phyloP scores from a whole-genome alignment of 2,113 vertebrate genomes.

The Xenopus laevis region DNA sequence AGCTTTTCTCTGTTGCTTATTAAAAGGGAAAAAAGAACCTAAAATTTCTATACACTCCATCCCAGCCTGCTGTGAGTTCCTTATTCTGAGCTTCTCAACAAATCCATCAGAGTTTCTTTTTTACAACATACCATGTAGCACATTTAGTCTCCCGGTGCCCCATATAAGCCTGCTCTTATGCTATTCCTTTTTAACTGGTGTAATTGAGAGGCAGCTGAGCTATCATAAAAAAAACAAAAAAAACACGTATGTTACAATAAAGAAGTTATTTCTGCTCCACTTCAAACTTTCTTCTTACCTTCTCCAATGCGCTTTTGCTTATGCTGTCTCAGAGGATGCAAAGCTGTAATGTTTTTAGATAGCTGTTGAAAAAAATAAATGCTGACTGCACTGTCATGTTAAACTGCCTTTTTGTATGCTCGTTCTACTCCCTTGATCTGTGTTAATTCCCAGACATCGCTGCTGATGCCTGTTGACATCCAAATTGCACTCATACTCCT shows the following conservation, averaged over 20 bases:
- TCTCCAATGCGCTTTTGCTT: constrained; percentile 15
- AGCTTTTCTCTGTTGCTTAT: constrained; percentile 65
- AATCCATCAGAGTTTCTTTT: constrained; percentile 48
- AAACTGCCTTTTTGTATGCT: constrained; percentile 41
- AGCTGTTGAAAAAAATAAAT: constrained; percentile 47
- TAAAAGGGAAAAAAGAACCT: constrained; percentile 61
- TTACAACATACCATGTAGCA: constrained; percentile 43
- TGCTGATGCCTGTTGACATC: constrained; percentile 59
- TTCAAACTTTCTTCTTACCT: constrained; percentile 42
- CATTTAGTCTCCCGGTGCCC: constrained; percentile 48
- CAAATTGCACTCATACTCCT: constrained; percentile 53
- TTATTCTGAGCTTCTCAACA: constrained; percentile 44
- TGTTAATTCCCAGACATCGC: constrained; percentile 49
- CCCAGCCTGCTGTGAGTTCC: constrained; percentile 43
- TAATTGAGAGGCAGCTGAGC: constrained; percentile 50
- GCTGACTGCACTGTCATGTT: constrained; percentile 50
- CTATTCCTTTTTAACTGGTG: constrained; percentile 49
- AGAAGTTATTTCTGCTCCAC: constrained; percentile 45
- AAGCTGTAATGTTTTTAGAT: constrained; percentile 42
- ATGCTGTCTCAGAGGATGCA: constrained; percentile 35
- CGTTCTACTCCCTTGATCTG: constrained; percentile 43
- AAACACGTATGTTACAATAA: constrained; percentile 35
- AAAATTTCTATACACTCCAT: constrained; percentile 49
- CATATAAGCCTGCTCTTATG: constrained; percentile 42
- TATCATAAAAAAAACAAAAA: constrained; percentile 41